Evolutionary conservation across 2,113 vertebrate species (phyloP).

Genomic region (Oryzias melastigma): DNA sequence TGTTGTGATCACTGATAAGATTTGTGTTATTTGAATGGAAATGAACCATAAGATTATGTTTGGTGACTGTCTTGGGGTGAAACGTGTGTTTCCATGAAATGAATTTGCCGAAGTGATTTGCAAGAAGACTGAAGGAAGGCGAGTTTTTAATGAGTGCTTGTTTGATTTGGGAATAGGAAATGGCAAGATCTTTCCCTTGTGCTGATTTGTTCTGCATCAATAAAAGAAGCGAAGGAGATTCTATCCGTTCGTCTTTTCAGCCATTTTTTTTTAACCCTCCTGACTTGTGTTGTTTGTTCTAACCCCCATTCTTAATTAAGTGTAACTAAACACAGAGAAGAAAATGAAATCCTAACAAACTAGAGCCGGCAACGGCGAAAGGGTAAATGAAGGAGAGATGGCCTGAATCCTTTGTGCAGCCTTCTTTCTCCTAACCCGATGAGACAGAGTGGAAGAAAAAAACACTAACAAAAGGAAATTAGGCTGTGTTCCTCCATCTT

Average conservation of each 20-base stretch:
- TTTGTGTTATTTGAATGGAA: constrained; percentile 76
- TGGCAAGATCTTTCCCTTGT: constrained; percentile 31
- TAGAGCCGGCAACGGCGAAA: constrained; percentile 17
- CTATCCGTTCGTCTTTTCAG: background rate
- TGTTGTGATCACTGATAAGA: constrained; percentile 68
- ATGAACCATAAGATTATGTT: constrained; percentile 72
- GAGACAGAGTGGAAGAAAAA: constrained; percentile 1
- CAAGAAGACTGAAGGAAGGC: constrained; percentile 40
- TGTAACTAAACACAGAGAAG: constrained; percentile 6
- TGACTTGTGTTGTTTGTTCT: constrained; percentile 17
- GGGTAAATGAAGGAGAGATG: constrained; percentile 54
- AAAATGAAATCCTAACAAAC: constrained; percentile 33
- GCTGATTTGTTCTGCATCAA: constrained; percentile 47
- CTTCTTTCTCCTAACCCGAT: constrained; percentile 38
- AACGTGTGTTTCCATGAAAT: constrained; percentile 60
- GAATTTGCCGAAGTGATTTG: constrained; percentile 70
- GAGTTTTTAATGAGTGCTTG: constrained; percentile 70
- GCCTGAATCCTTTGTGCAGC: constrained; percentile 21
- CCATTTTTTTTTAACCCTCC: background rate
- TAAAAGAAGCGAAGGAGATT: constrained; percentile 28
- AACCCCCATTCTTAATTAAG: constrained; percentile 30
- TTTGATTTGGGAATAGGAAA: constrained; percentile 81
- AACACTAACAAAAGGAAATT: constrained; percentile 54
- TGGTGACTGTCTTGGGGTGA: constrained; percentile 57
- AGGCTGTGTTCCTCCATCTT: constrained; percentile 47